Evolutionary conservation across 1,140 invertebrate species (phyloP).

Genomic region (Megalopta genalis): DNA sequence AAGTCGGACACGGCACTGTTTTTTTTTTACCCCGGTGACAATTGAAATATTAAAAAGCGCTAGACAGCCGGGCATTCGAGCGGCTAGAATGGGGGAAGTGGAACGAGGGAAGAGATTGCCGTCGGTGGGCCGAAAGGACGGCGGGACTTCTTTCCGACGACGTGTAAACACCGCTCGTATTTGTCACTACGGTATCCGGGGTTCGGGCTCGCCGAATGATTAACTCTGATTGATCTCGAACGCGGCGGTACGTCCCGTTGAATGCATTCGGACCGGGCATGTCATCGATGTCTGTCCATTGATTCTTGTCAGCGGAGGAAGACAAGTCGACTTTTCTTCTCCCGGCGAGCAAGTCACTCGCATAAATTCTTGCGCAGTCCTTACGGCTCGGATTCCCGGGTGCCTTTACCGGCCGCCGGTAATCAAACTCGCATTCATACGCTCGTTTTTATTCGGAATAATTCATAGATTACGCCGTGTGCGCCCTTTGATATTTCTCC

Average conservation of each 20-base stretch:
- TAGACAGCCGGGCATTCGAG: no score
- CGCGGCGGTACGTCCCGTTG: constrained; percentile 18
- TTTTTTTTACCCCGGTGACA: no score
- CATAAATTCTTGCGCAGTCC: constrained; percentile 36
- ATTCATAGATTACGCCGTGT: not conserved
- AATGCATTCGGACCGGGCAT: constrained; percentile 19
- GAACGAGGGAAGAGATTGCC: no score
- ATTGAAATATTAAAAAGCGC: no score
- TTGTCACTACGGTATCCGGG: constrained; percentile 16
- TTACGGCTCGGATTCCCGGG: not conserved
- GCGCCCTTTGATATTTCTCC: not conserved
- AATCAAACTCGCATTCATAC: constrained; percentile 38
- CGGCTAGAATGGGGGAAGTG: no score
- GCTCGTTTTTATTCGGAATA: not conserved
- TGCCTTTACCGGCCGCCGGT: constrained; percentile 1
- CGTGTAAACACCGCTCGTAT: not conserved
- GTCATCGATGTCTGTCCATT: constrained; percentile 45
- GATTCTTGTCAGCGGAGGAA: constrained; percentile 39
- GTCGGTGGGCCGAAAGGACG: no score
- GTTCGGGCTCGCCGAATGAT: constrained; percentile 14
- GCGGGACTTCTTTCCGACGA: not conserved
- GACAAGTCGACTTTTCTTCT: constrained; percentile 43
- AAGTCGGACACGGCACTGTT: no score
- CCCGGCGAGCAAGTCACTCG: constrained; percentile 28
- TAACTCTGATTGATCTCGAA: constrained; percentile 35